Conservation (phyloP, 2,113 vertebrate genomes). For the Lampris incognitus region DNA sequence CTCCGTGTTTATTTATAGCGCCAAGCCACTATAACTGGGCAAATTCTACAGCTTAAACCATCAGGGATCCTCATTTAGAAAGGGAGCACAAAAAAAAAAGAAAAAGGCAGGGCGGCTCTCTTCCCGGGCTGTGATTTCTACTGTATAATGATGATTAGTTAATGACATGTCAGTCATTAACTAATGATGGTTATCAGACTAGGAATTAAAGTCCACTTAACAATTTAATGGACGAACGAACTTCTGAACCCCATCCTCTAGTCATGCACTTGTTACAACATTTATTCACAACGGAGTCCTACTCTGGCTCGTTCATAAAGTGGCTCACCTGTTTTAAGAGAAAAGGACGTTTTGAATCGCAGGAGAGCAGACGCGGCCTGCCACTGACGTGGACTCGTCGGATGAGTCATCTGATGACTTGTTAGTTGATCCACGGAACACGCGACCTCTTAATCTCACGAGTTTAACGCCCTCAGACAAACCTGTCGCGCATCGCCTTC, state of each 20-base stretch:
- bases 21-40: constrained; percentile 44
- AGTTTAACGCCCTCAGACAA: neutral
- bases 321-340: neutral
- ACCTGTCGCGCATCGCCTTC: neutral
- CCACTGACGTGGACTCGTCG: neutral
- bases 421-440: neutral
- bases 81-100: neutral
- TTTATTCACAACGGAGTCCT: constrained; percentile 13
- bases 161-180: constrained; percentile 41
- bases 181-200: constrained; percentile 54
- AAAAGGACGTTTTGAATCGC: constrained; percentile 13
- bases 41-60: constrained; percentile 49
- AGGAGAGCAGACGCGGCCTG: constrained; percentile 12
- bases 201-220: constrained; percentile 52
- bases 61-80: constrained; percentile 51
- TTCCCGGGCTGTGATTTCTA: constrained; percentile 2
- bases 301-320: constrained; percentile 7
- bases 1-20: constrained; percentile 67
- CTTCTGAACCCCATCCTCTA: constrained; percentile 4
- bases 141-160: constrained; percentile 52
- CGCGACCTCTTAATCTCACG: neutral
- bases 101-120: constrained; percentile 32
- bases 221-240: constrained; percentile 36
- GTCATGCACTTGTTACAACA: neutral
- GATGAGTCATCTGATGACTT: neutral